These are phyloP conservation scores for Taenioides sp. DNA, from an alignment of 2,797 vertebrate species.

Conservation along the genomic window DNA sequence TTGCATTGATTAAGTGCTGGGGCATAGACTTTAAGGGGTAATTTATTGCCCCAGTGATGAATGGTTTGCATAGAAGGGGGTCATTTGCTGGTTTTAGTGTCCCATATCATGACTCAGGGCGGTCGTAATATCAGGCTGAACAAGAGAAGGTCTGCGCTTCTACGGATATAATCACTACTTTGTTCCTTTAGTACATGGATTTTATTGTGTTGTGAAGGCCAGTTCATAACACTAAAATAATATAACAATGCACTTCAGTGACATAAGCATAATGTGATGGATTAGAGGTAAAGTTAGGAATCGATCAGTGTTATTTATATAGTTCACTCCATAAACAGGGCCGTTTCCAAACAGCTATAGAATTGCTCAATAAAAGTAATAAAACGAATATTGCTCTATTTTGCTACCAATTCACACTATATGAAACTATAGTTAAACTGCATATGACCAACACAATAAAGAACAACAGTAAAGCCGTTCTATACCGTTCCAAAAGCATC, in stretches of 20 bases:
- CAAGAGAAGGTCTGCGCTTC: conserved; percentile 16
- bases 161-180: conserved; percentile 12
- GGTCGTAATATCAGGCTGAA: conserved; percentile 27
- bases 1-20: conserved; percentile 56
- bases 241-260: background rate
- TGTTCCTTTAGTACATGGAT: background rate
- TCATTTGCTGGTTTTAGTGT: conserved; percentile 24
- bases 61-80: conserved; percentile 37
- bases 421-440: no score
- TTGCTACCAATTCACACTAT: background rate
- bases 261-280: background rate
- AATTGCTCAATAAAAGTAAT: background rate
- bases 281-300: background rate
- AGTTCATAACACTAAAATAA: background rate
- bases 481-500: no score
- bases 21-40: conserved; percentile 40
- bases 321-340: background rate
- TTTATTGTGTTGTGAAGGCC: conserved; percentile 1
- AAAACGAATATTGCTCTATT: background rate
- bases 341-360: background rate
- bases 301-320: background rate
- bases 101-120: conserved; percentile 14
- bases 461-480: no score
- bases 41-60: conserved; percentile 39
- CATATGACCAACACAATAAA: no score